A percentile compares a stretch with the other conserved stretches of the same genome.
These are phyloP conservation scores for Macrosiphum euphorbiae DNA, from an alignment of 2,888 invertebrate genomes.

Conservation along the genomic window DNA sequence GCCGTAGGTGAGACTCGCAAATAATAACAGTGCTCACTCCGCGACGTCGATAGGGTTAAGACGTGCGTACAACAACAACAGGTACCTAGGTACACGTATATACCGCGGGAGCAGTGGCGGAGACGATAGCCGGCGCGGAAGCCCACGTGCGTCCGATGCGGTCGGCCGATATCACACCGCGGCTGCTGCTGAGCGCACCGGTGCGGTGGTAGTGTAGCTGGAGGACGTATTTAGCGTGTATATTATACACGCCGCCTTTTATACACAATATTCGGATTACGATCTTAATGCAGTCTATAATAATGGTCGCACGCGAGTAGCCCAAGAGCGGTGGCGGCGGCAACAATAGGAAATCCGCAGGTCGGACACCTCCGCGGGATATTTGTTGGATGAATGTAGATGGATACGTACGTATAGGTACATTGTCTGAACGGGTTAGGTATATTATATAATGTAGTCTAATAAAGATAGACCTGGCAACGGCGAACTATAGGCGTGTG, in stretches of 20 bases:
- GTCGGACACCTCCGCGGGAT: conserved; percentile 59
- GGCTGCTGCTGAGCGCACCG: background rate
- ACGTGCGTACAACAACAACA: background rate
- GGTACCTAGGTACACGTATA: background rate
- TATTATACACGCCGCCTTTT: background rate
- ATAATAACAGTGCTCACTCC: too few relatives aligned
- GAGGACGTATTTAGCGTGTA: conserved; percentile 33
- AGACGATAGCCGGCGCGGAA: background rate
- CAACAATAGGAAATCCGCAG: conserved; percentile 58
- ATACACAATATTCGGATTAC: conserved; percentile 44
- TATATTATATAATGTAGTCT: background rate
- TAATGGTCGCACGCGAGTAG: conserved; percentile 32
- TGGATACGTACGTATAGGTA: background rate
- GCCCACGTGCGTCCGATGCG: conserved; percentile 43
- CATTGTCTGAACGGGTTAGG: background rate
- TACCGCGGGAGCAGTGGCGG: background rate
- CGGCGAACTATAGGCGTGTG: background rate
- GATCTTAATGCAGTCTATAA: conserved; percentile 51
- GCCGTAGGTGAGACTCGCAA: too few relatives aligned
- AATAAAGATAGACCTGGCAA: background rate
- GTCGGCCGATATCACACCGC: conserved; percentile 37
- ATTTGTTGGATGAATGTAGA: conserved; percentile 49
- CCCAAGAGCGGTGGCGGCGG: conserved; percentile 28
- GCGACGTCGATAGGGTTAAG: background rate
- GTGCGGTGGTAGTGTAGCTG: background rate